Evolutionary conservation across 2,888 invertebrate genomes (phyloP), one percentile per base, ranked within the genome.

Genomic region (Temnothorax rugatulus): DNA sequence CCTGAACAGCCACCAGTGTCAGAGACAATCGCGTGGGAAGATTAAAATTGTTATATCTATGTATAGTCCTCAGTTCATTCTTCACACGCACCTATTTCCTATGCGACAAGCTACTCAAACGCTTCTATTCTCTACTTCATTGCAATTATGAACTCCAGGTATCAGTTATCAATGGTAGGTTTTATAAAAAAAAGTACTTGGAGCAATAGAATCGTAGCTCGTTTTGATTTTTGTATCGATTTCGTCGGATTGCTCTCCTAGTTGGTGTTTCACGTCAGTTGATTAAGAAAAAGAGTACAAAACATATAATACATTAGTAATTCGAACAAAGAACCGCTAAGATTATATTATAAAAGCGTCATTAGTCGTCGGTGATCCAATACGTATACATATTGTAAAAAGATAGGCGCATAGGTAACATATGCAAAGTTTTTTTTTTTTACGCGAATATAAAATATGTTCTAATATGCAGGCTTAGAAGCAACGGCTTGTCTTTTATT

Each of bases 401-500:
- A 44, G 41, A 61, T 41, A 68, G 44, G 21, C 47, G 38, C 47
- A 59, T 59, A 64, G 71, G 59, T 57, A 71, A 82, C 41, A 57
- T 61, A 63, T 57, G 25, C 41, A 69, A 64, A 85, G 57, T 59
- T 61, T 54, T 59, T 54, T 59, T 50, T n/a, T 59, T 50, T 21
- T 2, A 54, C 54, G 47, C 29, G 47, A 50, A 38, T 74, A 29
- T 59, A 18, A 41, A 76, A 57, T 52, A 77, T 25, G 11, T 59
- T 9, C 61, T 41, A 75, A 82, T 76, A 76, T 63, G 73, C 66
- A 38, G 50, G 69, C 64, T 61, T 54, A 52, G 57, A 71, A 85
- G 50, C 63, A 66, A 75, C 38, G 54, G 50, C 66, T 81, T 73
- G 63, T 77, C 71, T 82, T 82, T 82, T 66, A 11, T 69, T 61